Conservation (phyloP, 2,888 invertebrate species). For the Muscina levida region DNA sequence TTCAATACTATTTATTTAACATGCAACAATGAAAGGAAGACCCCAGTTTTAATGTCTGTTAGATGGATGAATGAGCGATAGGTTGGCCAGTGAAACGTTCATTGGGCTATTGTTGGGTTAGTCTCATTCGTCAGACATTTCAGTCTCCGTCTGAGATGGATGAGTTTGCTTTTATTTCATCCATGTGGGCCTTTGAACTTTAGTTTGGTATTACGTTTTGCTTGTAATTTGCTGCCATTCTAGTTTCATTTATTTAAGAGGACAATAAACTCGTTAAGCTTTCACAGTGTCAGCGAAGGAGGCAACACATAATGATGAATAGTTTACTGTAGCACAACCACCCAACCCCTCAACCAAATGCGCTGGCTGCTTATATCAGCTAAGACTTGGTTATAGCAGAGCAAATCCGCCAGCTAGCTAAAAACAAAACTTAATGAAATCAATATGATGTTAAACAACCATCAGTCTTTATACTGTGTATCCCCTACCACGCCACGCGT, state of each 20-base stretch:
- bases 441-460: constrained; percentile 17
- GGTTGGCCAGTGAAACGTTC: not conserved
- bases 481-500: not conserved
- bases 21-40: not conserved
- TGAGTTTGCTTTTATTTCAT: not conserved
- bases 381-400: not conserved
- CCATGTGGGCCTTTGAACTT: constrained; percentile 26
- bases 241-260: constrained; percentile 28
- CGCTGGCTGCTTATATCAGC: not conserved
- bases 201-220: not conserved
- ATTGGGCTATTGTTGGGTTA: not conserved
- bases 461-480: not conserved
- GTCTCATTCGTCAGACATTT: constrained; percentile 1
- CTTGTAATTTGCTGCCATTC: not conserved
- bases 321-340: constrained; percentile 64
- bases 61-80: not conserved
- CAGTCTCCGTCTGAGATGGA: not conserved
- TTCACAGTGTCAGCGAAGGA: constrained; percentile 26
- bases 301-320: constrained; percentile 60
- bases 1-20: constrained; percentile 8
- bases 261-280: constrained; percentile 68
- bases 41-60: not conserved
- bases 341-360: constrained; percentile 45
- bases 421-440: constrained; percentile 17
- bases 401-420: too few relatives aligned